These are phyloP conservation scores for Microcebus tavaratra DNA, from an alignment of 2,113 vertebrate species.

Conservation along the genomic window DNA sequence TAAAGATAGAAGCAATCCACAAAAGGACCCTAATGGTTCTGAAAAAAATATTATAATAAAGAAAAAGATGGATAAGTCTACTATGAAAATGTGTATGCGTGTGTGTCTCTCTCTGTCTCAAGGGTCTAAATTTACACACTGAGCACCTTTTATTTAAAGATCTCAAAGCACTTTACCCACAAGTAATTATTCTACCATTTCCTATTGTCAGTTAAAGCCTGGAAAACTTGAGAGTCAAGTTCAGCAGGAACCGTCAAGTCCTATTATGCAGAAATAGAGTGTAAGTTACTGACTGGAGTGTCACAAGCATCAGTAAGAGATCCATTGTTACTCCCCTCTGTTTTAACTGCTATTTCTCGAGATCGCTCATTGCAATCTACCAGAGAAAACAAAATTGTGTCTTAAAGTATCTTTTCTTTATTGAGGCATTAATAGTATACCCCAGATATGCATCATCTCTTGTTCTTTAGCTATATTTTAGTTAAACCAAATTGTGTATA, in stretches of 20 bases:
- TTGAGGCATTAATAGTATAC: neutral
- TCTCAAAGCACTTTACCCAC: conserved; percentile 24
- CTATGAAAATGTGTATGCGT: neutral
- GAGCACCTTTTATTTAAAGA: conserved; percentile 44
- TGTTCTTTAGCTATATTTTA: neutral
- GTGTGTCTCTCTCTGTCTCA: neutral
- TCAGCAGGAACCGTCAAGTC: neutral
- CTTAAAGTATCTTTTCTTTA: neutral
- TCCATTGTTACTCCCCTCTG: neutral
- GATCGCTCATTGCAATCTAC: neutral
- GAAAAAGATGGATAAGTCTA: conserved; percentile 31
- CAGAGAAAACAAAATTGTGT: neutral
- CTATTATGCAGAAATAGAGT: neutral
- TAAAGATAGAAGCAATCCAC: no score
- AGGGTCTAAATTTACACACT: neutral
- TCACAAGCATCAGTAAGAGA: neutral
- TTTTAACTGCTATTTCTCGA: neutral
- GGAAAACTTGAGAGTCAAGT: neutral
- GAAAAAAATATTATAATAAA: conserved; percentile 44
- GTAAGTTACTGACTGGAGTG: neutral
- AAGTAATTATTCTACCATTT: conserved; percentile 38
- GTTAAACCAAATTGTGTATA: conserved; percentile 1
- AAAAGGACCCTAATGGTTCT: conserved; percentile 26
- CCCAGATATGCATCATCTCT: neutral
- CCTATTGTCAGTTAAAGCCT: neutral